Conservation (phyloP, 1,140 invertebrate genomes). For the Diuraphis noxia region DNA sequence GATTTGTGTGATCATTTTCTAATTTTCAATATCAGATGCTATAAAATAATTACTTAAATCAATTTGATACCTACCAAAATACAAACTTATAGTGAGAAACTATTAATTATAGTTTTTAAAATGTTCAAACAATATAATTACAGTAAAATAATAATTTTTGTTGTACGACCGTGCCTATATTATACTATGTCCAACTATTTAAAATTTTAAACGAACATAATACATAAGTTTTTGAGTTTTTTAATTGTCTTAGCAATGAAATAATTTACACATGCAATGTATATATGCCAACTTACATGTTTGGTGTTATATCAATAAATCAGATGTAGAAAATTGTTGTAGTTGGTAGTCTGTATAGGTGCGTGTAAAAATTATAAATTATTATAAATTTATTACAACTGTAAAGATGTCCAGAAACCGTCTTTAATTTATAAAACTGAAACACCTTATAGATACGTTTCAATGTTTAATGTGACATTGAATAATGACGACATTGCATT, state of each 20-base stretch:
- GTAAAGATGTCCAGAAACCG: background rate
- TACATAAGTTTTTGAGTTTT: background rate
- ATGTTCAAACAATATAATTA: background rate
- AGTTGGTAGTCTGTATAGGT: background rate
- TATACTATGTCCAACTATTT: background rate
- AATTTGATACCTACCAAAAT: background rate
- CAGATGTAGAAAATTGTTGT: background rate
- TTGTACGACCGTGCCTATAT: background rate
- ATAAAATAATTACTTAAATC: background rate
- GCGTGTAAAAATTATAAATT: background rate
- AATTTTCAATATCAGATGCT: background rate
- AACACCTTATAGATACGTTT: background rate
- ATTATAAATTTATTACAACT: background rate
- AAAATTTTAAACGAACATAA: background rate
- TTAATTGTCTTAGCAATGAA: background rate
- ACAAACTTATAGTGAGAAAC: background rate
- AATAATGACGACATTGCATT: background rate
- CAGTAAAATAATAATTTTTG: background rate
- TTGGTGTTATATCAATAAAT: background rate
- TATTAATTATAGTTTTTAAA: background rate
- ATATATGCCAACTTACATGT: background rate
- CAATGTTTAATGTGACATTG: background rate
- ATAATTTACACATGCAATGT: background rate
- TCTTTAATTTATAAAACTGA: background rate
- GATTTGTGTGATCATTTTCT: background rate